Evolutionary conservation across 2,888 invertebrate genomes (phyloP).

Genomic region (Nephrotoma appendiculata): DNA sequence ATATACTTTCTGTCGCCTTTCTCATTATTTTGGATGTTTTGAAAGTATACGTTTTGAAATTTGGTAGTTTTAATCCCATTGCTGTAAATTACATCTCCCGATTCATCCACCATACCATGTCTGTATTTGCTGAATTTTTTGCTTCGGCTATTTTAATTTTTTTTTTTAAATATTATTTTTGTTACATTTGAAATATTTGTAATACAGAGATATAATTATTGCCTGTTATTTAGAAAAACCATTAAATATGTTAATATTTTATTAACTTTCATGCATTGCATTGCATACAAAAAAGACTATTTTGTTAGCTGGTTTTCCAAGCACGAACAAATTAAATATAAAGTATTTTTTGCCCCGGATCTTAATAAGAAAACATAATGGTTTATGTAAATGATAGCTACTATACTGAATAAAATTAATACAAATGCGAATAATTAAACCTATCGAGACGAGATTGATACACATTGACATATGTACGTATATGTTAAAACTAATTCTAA

Average conservation of each 20-base stretch:
- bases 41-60: background rate
- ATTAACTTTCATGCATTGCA: no score
- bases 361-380: no score
- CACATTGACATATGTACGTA: no score
- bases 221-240: background rate
- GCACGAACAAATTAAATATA: no score
- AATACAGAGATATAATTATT: background rate
- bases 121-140: background rate
- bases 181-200: background rate
- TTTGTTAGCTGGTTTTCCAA: no score
- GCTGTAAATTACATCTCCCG: background rate
- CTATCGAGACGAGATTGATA: no score
- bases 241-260: background rate
- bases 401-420: no score
- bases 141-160: background rate
- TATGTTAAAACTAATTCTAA: no score
- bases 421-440: no score
- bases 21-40: background rate
- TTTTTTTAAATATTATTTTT: background rate
- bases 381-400: no score
- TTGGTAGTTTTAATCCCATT: background rate
- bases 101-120: background rate
- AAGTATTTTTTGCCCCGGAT: no score
- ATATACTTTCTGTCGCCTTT: background rate
- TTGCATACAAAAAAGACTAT: no score